Percentiles rank a stretch among this genome's conserved stretches.
phyloP scores from a whole-genome alignment of 2,797 vertebrate species.

The Megaceryle alcyon region DNA sequence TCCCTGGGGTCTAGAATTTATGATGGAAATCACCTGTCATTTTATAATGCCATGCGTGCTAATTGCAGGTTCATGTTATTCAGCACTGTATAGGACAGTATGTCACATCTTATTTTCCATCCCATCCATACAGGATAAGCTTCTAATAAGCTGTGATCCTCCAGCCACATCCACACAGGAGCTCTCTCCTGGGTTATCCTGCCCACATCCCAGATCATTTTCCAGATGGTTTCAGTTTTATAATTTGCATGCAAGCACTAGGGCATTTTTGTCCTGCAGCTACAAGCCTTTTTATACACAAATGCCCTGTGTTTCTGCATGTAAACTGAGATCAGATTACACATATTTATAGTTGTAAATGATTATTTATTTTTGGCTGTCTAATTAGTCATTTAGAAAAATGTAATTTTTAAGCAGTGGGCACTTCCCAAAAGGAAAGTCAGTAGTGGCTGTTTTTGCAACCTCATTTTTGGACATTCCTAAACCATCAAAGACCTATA shows the following conservation, averaged over 20 bases:
- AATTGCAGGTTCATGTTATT: constrained; percentile 46
- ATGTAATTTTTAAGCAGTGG: background rate
- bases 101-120: constrained; percentile 53
- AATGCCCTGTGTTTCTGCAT: background rate
- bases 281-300: background rate
- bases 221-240: constrained; percentile 43
- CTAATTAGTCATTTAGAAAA: constrained; percentile 3
- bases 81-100: background rate
- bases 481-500: background rate
- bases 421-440: background rate
- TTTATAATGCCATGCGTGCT: background rate
- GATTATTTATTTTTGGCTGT: background rate
- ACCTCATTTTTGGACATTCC: background rate
- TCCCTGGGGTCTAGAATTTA: background rate
- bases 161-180: background rate
- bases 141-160: constrained; percentile 36
- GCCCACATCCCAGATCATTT: background rate
- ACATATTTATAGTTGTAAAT: background rate
- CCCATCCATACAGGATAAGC: constrained; percentile 27
- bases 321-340: background rate
- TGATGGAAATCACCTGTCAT: constrained; percentile 28
- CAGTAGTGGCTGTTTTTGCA: background rate
- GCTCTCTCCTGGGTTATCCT: background rate
- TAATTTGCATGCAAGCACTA: background rate
- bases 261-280: background rate